Base-by-base conservation (phyloP, 1,140 invertebrate genomes). In the Cyclargus thomasi region DNA sequence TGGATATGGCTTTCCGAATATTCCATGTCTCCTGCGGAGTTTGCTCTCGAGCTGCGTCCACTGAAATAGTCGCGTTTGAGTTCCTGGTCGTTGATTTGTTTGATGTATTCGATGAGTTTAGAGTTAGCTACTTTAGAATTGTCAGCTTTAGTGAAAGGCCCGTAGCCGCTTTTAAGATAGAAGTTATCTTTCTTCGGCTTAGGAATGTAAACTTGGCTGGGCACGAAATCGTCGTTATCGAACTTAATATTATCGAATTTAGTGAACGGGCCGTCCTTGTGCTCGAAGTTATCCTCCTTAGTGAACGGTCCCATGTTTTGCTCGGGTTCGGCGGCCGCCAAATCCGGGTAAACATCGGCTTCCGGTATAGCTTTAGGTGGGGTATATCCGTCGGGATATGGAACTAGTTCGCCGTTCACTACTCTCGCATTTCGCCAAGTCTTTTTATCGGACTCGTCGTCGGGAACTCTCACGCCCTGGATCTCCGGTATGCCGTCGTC, bases 391-490 rank as follows among this genome's bases (percentile, higher is more conserved):
- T 93, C 91, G 59, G 94, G 93, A 76, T 94, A 94, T 62, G 94
- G 93, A 22, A 96, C 85, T 66, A 97, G 78, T 81, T 95, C 93
- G 57, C 95, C 95, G 75, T 97, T 97, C 22, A 97, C 95, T 1
- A 97, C 95, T 68, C 96, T 89, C 0, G 96, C 96, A 85, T 97
- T 97, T 63, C 96, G 92, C 96, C 96, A 97, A 1, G 93, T 94
- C 77, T 95, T 94, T 67, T 94, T 94, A 75, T 97, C 96, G 59
- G 93, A 93, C 59, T 96, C 95, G 66, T 96, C 95, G 74, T 97
- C 96, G 0, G 96, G 96, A 18, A 96, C 93, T 65, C 96, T 92
- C 1, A 95, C 92, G 0, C 96, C 96, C 65, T 96, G 94, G 35
- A 97, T 95, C 29, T 96, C 92, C 0, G 95, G 95, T 55, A 95